phyloP scores from a whole-genome alignment of 1,140 invertebrate species.

The Caenorhabditis tropicalis region DNA sequence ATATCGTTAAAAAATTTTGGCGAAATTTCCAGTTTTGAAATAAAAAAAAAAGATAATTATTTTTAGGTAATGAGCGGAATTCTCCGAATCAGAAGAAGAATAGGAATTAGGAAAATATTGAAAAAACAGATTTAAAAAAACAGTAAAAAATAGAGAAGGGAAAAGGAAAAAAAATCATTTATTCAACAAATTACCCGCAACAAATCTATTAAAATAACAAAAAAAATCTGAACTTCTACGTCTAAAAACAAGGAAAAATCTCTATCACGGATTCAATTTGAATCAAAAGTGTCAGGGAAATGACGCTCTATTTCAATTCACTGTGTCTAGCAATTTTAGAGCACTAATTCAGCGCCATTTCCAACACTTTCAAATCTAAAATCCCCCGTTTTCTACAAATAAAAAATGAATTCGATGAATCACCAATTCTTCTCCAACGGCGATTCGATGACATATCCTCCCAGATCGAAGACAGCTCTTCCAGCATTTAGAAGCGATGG shows the following conservation, averaged over 20 bases:
- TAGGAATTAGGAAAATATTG: too few relatives aligned
- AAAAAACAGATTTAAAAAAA: neutral
- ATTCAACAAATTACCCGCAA: neutral
- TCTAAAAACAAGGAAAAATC: neutral
- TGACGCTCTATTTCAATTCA: neutral
- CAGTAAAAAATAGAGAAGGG: neutral
- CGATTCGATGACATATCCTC: slow-evolving; percentile 67
- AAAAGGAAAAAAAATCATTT: neutral
- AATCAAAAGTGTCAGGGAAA: neutral
- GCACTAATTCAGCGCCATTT: too few relatives aligned
- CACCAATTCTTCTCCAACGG: slow-evolving; percentile 70
- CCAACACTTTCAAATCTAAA: too few relatives aligned
- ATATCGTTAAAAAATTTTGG: too few relatives aligned
- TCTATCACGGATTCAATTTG: neutral
- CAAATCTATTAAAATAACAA: neutral
- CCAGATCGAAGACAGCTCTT: slow-evolving; percentile 61
- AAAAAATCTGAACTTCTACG: neutral
- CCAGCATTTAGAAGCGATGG: slow-evolving; percentile 62
- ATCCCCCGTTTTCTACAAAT: neutral
- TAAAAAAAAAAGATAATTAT: too few relatives aligned
- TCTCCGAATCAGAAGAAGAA: too few relatives aligned
- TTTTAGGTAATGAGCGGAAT: too few relatives aligned
- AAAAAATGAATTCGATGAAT: neutral
- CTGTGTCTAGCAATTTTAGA: too few relatives aligned
- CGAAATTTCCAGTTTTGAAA: too few relatives aligned